Base-by-base conservation (phyloP, 2,888 invertebrate genomes). In the Pachydiplax longipennis region DNA sequence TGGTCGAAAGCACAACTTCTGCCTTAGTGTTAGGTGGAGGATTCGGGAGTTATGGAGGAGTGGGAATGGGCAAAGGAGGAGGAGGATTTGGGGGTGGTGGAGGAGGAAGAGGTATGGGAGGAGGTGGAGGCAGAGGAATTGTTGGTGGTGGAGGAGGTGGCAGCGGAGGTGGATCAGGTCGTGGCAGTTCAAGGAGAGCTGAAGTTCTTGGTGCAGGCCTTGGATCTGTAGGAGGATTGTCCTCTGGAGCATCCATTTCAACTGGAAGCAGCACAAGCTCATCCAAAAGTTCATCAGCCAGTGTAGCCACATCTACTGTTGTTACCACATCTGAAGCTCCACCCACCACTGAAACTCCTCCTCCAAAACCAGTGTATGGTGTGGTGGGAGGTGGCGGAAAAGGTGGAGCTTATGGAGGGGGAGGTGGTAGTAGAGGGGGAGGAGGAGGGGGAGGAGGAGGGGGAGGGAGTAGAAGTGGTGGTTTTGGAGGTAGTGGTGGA, bases 1-100 rank as follows among this genome's bases (percentile, higher is more conserved):
- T 87, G 48, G 87, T 87, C n/a, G 87, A 87, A 87, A 87, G 87
- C 87, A 87, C 87, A 65, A 87, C 87, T 87, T 65, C 87, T 61
- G 87, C 87, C 87, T 87, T 87, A 53, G 61, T 65, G 87, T 12
- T 87, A 37, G 87, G 61, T 31, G 87, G 87, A 61, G 87, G 87
- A 37, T 58, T 61, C 13, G 87, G 87, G 40, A 87, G 37, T 58
- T 58, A 61, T 12, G 87, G 87, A 35, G 61, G 58, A 61, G 87
- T 48, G 13, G 83, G 83, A 3, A 13, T 13, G 35, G 87, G 87
- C 8, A 37, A 31, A 31, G 87, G 87, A 61, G 48, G 83, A 31
- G 83, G 83, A 35, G 53, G 37, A 25, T 25, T 10, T 22, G 61
- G 87, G 0, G 61, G 87, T 12, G 61, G 58, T 15, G 61, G 87